phyloP scores from a whole-genome alignment of 2,888 invertebrate species.

The Trissoscelio sp. region DNA sequence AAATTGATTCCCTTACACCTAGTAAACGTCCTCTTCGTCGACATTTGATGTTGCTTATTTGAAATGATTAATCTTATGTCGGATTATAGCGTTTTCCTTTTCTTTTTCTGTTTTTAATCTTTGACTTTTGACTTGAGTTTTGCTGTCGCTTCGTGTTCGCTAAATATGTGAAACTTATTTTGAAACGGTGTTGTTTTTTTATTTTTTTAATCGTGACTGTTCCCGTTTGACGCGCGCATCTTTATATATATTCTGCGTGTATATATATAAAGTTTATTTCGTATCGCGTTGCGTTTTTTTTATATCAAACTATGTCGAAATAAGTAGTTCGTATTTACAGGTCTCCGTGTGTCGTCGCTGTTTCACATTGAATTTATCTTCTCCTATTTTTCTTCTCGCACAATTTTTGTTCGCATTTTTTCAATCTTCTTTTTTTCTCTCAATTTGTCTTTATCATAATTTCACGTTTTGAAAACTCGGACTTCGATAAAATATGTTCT shows the following conservation, averaged over 20 bases:
- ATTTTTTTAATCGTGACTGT: constrained; percentile 39
- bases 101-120: constrained; percentile 14
- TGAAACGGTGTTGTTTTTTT: constrained; percentile 67
- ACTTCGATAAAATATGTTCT: constrained; percentile 69
- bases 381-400: constrained; percentile 71
- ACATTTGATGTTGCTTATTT: no score
- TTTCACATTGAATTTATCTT: constrained; percentile 70
- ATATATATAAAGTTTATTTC: constrained; percentile 82
- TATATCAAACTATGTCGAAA: constrained; percentile 74
- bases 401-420: neutral
- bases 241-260: constrained; percentile 70
- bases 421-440: neutral
- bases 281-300: constrained; percentile 77
- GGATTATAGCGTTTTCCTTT: constrained; percentile 44
- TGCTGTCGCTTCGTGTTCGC: constrained; percentile 41
- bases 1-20: constrained; percentile 80
- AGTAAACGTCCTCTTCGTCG: constrained; percentile 77
- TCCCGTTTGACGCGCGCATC: constrained; percentile 61
- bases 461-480: constrained; percentile 9
- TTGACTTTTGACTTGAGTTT: constrained; percentile 23
- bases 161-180: constrained; percentile 65
- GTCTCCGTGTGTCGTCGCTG: constrained; percentile 66
- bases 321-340: constrained; percentile 81
- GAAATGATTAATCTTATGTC: no score
- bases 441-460: neutral